These are phyloP conservation scores for Trachelus stipa DNA, from an alignment of 2,888 invertebrate species.

Conservation along the genomic window DNA sequence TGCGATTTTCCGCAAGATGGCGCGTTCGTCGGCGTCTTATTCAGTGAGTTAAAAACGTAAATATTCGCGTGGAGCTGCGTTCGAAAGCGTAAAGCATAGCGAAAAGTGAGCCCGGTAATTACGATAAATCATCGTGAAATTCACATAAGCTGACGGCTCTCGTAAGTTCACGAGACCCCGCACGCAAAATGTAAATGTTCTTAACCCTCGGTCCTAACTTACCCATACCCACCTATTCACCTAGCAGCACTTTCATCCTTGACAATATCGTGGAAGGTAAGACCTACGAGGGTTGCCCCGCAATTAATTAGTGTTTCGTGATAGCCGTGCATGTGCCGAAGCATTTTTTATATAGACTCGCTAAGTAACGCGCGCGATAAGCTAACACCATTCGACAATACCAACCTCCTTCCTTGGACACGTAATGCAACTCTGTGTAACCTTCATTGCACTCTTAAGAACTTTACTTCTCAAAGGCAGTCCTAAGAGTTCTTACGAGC, in stretches of 20 bases:
- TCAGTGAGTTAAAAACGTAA: not conserved
- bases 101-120: constrained; percentile 56
- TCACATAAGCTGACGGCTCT: constrained; percentile 58
- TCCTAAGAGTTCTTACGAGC: too few relatives aligned
- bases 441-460: too few relatives aligned
- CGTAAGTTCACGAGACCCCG: constrained; percentile 59
- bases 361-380: constrained; percentile 47
- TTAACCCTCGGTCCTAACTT: not conserved
- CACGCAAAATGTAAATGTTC: constrained; percentile 62
- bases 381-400: constrained; percentile 49
- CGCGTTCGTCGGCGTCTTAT: not conserved
- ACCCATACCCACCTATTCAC: too few relatives aligned
- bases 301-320: constrained; percentile 64
- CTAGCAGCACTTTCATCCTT: too few relatives aligned
- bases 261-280: not conserved
- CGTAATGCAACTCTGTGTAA: constrained; percentile 28
- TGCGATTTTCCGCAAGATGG: not conserved
- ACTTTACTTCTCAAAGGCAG: too few relatives aligned
- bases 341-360: constrained; percentile 31
- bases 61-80: not conserved
- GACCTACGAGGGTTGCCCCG: constrained; percentile 50
- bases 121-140: constrained; percentile 62
- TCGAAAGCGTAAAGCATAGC: constrained; percentile 48
- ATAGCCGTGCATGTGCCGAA: constrained; percentile 59
- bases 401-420: constrained; percentile 28